phyloP scores from a whole-genome alignment of 2,797 vertebrate genomes.

The Melanotaenia trifasciata region DNA sequence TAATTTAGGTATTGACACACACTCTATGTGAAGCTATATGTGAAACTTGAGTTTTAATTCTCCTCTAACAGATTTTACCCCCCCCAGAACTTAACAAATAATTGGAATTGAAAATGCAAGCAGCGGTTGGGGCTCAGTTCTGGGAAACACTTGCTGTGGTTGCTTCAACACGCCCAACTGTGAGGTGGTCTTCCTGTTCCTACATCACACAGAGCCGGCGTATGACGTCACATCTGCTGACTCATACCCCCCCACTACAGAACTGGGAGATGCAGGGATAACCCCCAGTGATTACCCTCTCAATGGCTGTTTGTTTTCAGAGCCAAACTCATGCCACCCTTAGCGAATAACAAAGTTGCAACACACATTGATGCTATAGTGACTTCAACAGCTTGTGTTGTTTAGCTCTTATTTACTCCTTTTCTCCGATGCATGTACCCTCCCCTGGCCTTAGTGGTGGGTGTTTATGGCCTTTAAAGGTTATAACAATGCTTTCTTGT shows the following conservation, averaged over 20 bases:
- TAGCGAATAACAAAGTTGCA: conserved; percentile 35
- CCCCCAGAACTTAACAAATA: conserved; percentile 55
- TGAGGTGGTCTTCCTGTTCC: conserved; percentile 71
- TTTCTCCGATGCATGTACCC: background rate
- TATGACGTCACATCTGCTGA: conserved; percentile 69
- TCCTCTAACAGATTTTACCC: conserved; percentile 50
- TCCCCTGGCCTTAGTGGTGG: conserved; percentile 35
- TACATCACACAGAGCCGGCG: conserved; percentile 56
- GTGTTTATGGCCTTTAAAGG: conserved; percentile 33
- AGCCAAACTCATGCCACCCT: conserved; percentile 36
- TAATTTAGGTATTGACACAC: conserved; percentile 47
- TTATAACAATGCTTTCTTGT: conserved; percentile 41
- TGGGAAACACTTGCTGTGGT: conserved; percentile 72
- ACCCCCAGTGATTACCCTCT: conserved; percentile 39
- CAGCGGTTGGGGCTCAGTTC: conserved; percentile 52
- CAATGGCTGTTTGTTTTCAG: conserved; percentile 53
- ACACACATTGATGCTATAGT: conserved; percentile 38
- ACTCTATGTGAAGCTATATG: conserved; percentile 22
- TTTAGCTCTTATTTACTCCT: conserved; percentile 33
- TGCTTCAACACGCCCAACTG: conserved; percentile 53
- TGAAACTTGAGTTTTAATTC: conserved; percentile 24
- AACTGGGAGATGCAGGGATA: conserved; percentile 44
- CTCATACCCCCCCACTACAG: conserved; percentile 48
- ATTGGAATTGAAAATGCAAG: conserved; percentile 56
- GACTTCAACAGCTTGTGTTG: conserved; percentile 40